Percentiles rank a stretch among this genome's conserved stretches.
phyloP scores from a whole-genome alignment of 2,888 invertebrate species.

The Drosophila lutescens region DNA sequence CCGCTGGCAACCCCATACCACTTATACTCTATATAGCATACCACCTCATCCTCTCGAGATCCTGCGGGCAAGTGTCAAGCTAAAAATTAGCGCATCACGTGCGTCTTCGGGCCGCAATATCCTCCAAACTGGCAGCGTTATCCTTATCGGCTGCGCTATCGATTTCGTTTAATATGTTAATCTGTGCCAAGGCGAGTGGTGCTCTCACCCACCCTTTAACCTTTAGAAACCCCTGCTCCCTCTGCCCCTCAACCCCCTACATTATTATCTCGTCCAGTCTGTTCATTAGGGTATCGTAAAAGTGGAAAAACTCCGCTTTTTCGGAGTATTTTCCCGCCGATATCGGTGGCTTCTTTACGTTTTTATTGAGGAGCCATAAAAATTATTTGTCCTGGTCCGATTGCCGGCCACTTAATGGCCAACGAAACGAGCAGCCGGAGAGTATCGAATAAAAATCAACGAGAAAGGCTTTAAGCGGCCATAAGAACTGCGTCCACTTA shows the following conservation, averaged over 20 bases:
- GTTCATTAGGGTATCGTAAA: slow-evolving; percentile 69
- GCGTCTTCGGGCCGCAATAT: slow-evolving; percentile 70
- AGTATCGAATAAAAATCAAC: slow-evolving; percentile 74
- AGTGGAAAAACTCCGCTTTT: slow-evolving; percentile 22
- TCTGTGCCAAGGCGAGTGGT: slow-evolving; percentile 52
- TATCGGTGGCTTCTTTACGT: slow-evolving; percentile 54
- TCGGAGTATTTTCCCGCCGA: slow-evolving; percentile 29
- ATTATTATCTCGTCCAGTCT: slow-evolving; percentile 2
- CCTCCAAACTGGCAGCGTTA: slow-evolving; percentile 56
- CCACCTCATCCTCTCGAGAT: slow-evolving; percentile 1
- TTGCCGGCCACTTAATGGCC: slow-evolving; percentile 64
- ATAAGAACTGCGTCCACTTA: slow-evolving; percentile 67
- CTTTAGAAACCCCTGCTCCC: neutral
- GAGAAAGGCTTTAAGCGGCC: slow-evolving; percentile 73
- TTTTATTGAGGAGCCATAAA: slow-evolving; percentile 55
- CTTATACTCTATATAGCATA: slow-evolving; percentile 4
- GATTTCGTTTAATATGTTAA: slow-evolving; percentile 81
- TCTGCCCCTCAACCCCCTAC: neutral
- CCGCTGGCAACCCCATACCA: slow-evolving; percentile 28
- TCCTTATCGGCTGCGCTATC: slow-evolving; percentile 56
- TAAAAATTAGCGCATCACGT: slow-evolving; percentile 81
- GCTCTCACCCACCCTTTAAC: neutral
- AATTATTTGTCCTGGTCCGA: slow-evolving; percentile 63
- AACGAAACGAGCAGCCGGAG: slow-evolving; percentile 48
- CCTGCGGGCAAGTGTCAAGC: slow-evolving; percentile 75